Evolutionary conservation across 2,888 invertebrate species (phyloP), one percentile per base, ranked within the genome.

Genomic region (Cepaea hortensis): DNA sequence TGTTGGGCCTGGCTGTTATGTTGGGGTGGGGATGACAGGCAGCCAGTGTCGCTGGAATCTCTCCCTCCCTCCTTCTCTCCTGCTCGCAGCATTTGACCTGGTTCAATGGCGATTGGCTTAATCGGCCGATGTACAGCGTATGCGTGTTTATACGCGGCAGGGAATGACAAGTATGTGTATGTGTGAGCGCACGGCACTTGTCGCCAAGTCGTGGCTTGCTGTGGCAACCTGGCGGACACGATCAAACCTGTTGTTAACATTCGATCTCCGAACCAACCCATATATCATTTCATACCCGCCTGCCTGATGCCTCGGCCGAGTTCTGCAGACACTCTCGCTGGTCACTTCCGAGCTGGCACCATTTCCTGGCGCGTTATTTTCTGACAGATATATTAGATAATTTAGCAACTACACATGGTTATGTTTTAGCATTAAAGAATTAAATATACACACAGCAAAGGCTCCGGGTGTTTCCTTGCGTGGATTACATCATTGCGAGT

Each of bases 201-300:
- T 80, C 20, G 76, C 62, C 82, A 87, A 75, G 87, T 86, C 77
- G 18, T 18, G 61, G 85, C 89, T 72, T 87, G 87, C 86, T 75
- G 79, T 81, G 76, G 77, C 76, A 76, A 77, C 76, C 50, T n/a
- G 55, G 55, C 70, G 68, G 80, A 80, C 86, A 85, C 55, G 88
- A 84, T 76, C 86, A 79, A 85, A 85, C 85, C 61, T 88, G 85
- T 65, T 55, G 55, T 20, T 35, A 61, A 35, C 72, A 23, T 62
- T 84, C 72, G 86, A 85, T 85, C 84, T 62, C n/a, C 62, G 20
- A 35, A 61, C 81, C 48, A 73, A 46, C 80, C 65, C 46, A 80
- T 80, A 72, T 73, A 72, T 72, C n/a, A 50, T 48, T 50, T 18
- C 20, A 48, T 5, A 72, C 72, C 48, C 82, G 50, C 72, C n/a